A percentile compares a stretch with the other conserved stretches of the same genome.
Conservation (phyloP, 2,113 vertebrate genomes). For the Zosterops borbonicus region DNA sequence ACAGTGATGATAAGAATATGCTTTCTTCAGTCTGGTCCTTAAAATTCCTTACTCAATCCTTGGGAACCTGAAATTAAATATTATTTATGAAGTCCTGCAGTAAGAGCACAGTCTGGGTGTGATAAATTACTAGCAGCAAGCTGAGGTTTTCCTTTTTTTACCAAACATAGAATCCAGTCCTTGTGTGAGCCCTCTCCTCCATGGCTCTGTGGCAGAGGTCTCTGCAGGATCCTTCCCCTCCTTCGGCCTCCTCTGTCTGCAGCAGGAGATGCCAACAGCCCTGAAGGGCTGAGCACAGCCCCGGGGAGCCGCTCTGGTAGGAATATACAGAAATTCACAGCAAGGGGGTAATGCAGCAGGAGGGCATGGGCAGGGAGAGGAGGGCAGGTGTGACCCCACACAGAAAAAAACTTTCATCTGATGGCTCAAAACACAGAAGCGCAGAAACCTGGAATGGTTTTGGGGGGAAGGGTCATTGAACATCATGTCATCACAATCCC, state of each 20-base stretch:
- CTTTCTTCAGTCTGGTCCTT: constrained; percentile 42
- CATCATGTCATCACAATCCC: neutral
- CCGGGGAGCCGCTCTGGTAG: neutral
- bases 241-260: neutral
- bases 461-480: too few species aligned
- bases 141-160: neutral
- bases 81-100: constrained; percentile 59
- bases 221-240: constrained; percentile 14
- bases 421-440: neutral
- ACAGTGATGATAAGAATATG: neutral
- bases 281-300: neutral
- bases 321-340: neutral
- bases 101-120: constrained; percentile 7
- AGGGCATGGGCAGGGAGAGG: neutral
- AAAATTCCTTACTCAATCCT: constrained; percentile 43
- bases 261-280: constrained; percentile 1
- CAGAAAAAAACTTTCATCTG: fast-evolving
- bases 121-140: constrained; percentile 42
- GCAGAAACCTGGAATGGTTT: fast-evolving
- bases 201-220: neutral
- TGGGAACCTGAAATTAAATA: constrained; percentile 54
- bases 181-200: neutral
- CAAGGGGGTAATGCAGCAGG: neutral
- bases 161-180: neutral
- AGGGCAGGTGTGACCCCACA: neutral